A percentile compares a stretch with the other conserved stretches of the same genome.
Conservation (phyloP, 1,140 invertebrate species). For the Pteromalus puparum region DNA sequence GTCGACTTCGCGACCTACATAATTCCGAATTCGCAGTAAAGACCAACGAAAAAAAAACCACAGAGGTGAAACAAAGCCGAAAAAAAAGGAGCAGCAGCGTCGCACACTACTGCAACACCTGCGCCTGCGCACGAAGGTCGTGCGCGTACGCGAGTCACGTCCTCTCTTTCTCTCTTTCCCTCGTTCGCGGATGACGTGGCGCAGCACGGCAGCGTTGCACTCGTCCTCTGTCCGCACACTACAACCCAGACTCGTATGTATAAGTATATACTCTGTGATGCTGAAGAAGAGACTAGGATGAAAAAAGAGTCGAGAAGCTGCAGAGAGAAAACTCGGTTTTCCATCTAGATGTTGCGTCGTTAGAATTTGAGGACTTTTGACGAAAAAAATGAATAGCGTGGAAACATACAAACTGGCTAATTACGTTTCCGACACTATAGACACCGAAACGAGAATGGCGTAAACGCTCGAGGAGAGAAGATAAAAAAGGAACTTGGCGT, state of each 20-base stretch:
- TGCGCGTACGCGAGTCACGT: constrained; percentile 17
- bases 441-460: not conserved
- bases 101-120: constrained; percentile 20
- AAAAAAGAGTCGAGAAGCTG: no score
- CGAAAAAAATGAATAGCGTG: no score
- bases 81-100: constrained; percentile 19
- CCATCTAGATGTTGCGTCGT: no score
- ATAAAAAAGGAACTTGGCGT: not conserved
- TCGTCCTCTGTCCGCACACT: not conserved
- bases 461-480: not conserved
- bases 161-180: constrained; percentile 13
- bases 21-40: not conserved
- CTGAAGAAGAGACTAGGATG: no score
- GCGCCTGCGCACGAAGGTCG: constrained; percentile 39
- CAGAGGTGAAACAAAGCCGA: constrained; percentile 19
- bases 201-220: constrained; percentile 19
- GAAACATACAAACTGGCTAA: not conserved
- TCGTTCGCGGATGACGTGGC: constrained; percentile 45
- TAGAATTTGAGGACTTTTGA: not conserved
- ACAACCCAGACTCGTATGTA: not conserved
- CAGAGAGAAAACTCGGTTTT: no score
- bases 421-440: not conserved
- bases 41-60: not conserved
- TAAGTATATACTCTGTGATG: no score
- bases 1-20: constrained; percentile 24